Percentiles rank a stretch among this genome's conserved stretches.
Evolutionary conservation across 1,140 invertebrate genomes (phyloP).

Genomic region (Dryas iulia): DNA sequence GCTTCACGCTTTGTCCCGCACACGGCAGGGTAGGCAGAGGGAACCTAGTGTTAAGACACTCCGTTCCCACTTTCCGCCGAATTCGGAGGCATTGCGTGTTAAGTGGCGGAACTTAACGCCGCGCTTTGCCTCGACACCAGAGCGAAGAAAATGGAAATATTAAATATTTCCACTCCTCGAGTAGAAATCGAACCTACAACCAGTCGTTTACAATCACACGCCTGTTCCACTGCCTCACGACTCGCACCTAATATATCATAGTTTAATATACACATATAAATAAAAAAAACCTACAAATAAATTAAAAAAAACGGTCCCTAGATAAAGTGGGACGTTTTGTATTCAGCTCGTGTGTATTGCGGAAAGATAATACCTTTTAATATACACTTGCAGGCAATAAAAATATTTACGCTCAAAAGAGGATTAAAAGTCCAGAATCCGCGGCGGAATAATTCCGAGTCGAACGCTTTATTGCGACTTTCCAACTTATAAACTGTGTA

Average conservation of each 20-base stretch:
- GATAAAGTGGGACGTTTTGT: not conserved
- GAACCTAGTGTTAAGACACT: too few relatives aligned
- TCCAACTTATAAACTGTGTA: slow-evolving; percentile 2
- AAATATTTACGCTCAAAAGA: not conserved
- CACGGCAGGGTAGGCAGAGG: too few relatives aligned
- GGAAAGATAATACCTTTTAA: not conserved
- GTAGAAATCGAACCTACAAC: too few relatives aligned
- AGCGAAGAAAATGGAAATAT: too few relatives aligned
- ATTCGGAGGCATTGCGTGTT: too few relatives aligned
- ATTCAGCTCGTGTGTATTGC: not conserved
- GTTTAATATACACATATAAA: not conserved
- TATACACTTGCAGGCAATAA: not conserved
- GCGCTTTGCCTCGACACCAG: too few relatives aligned
- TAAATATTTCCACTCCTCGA: too few relatives aligned
- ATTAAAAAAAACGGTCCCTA: not conserved
- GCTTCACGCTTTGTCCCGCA: too few relatives aligned
- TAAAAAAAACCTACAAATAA: not conserved
- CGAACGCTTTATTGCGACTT: not conserved
- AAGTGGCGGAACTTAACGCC: too few relatives aligned
- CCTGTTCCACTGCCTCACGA: too few relatives aligned
- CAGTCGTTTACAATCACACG: too few relatives aligned
- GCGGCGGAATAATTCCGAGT: not conserved
- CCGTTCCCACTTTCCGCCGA: too few relatives aligned
- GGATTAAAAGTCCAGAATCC: not conserved
- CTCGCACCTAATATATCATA: not conserved